A percentile compares a stretch with the other conserved stretches of the same genome.
phyloP scores from a whole-genome alignment of 2,113 vertebrate genomes.

The Indicator indicator region DNA sequence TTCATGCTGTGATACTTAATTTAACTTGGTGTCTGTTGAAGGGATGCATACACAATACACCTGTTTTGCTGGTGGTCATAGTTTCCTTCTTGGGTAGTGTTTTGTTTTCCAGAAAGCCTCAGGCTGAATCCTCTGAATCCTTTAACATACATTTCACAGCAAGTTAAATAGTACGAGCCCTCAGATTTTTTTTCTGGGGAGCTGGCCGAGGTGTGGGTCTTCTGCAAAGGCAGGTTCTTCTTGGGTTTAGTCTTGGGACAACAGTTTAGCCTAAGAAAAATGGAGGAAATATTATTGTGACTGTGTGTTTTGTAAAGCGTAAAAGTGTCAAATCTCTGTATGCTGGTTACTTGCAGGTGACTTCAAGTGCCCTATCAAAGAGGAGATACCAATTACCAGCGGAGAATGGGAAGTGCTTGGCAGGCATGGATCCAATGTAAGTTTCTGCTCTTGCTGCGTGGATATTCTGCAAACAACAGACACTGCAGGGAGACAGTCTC shows the following conservation, averaged over 20 bases:
- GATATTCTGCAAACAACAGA: neutral
- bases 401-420: slow-evolving; percentile 88
- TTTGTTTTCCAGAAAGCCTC: neutral
- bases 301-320: neutral
- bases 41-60: neutral
- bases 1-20: neutral
- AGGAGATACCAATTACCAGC: slow-evolving; percentile 80
- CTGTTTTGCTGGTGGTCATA: neutral
- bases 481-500: neutral
- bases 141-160: neutral
- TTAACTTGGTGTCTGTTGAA: neutral
- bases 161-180: neutral
- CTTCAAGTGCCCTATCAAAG: slow-evolving; percentile 83
- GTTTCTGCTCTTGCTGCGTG: slow-evolving; percentile 5
- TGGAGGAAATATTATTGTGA: neutral
- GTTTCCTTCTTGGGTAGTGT: neutral
- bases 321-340: neutral
- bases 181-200: neutral
- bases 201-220: neutral
- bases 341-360: slow-evolving; percentile 72
- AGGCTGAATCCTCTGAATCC: neutral
- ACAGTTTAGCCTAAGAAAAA: neutral
- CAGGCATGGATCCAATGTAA: slow-evolving; percentile 82
- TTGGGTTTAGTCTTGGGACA: neutral
- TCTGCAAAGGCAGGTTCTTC: neutral